These are phyloP conservation scores for Elephas maximus DNA, from an alignment of 2,113 vertebrate species.

Conservation along the genomic window DNA sequence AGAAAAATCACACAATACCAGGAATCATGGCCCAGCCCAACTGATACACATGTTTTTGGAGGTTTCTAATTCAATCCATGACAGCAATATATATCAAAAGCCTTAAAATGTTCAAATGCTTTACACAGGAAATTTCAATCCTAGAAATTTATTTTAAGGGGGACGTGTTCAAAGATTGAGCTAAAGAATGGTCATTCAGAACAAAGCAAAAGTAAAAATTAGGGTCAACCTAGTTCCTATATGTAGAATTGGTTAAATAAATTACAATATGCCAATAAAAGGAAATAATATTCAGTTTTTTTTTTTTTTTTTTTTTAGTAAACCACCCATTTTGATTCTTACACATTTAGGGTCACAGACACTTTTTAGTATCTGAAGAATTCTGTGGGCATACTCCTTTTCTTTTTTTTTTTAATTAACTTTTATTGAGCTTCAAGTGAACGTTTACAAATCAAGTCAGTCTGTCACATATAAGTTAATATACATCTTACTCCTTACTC, in stretches of 20 bases:
- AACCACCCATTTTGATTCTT: neutral
- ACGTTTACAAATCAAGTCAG: no score
- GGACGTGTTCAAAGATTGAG: neutral
- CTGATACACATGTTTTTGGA: no score
- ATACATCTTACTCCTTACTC: no score
- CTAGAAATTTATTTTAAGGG: neutral
- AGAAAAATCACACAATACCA: no score
- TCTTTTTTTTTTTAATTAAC: neutral
- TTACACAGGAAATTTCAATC: neutral
- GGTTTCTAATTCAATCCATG: no score
- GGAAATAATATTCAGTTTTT: neutral
- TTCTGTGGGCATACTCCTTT: neutral
- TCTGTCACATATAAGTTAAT: no score
- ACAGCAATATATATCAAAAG: neutral
- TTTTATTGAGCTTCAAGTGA: no score
- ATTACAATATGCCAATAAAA: neutral
- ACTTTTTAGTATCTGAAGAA: neutral
- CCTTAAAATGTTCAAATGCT: neutral
- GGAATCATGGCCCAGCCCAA: no score
- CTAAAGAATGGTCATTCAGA: neutral
- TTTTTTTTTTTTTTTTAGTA: neutral
- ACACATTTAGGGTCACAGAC: neutral
- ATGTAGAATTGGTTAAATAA: neutral
- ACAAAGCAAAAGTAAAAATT: neutral
- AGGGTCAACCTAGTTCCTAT: neutral